phyloP scores from a whole-genome alignment of 1,140 invertebrate species.

The Brachionus rubens region DNA sequence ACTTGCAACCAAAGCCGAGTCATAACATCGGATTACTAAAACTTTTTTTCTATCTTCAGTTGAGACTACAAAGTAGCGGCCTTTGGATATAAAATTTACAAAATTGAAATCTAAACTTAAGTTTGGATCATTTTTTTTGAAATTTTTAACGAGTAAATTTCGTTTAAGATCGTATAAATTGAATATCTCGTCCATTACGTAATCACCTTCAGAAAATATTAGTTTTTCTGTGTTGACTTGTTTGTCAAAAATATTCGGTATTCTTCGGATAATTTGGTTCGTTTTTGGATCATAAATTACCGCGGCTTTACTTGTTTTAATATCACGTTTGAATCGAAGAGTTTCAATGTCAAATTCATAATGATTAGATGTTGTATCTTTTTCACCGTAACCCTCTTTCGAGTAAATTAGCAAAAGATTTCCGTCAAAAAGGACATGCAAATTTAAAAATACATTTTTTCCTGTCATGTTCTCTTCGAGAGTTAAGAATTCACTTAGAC shows the following conservation, averaged over 20 bases:
- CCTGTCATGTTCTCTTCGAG: neutral
- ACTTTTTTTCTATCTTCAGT: conserved; percentile 11
- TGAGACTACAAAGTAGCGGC: neutral
- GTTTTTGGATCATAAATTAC: conserved; percentile 5
- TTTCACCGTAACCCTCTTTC: conserved; percentile 1
- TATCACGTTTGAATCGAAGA: conserved; percentile 7
- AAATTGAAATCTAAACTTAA: conserved; percentile 13
- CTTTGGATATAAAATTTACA: conserved; percentile 32
- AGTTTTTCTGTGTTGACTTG: neutral
- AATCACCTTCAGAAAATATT: conserved; percentile 9
- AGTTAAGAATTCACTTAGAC: conserved; percentile 17
- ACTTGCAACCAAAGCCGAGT: neutral
- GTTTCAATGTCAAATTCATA: neutral
- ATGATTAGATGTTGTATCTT: neutral
- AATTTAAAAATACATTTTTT: conserved; percentile 6
- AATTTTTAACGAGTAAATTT: neutral
- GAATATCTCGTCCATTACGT: conserved; percentile 1
- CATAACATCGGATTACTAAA: conserved; percentile 18
- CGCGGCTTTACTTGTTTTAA: neutral
- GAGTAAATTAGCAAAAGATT: conserved; percentile 21
- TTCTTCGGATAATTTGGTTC: conserved; percentile 6
- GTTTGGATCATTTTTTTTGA: neutral
- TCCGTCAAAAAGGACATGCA: neutral
- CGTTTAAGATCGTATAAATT: conserved; percentile 25
- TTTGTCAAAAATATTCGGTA: neutral